phyloP scores from a whole-genome alignment of 2,113 vertebrate species.

The Coracopsis vasa region DNA sequence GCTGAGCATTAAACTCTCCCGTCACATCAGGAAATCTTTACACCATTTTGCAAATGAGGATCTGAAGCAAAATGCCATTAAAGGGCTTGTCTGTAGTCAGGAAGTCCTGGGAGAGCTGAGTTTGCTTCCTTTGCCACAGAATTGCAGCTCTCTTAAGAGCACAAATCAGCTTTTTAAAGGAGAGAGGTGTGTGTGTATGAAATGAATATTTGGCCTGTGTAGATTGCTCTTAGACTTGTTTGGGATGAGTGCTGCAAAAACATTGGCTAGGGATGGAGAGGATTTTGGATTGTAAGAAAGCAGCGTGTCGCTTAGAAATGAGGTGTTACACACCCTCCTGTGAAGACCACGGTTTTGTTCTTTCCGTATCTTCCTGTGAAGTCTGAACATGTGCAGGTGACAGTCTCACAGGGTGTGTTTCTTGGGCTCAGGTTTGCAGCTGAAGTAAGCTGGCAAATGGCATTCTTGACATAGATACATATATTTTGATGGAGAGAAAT shows the following conservation, averaged over 20 bases:
- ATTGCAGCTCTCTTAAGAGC: background rate
- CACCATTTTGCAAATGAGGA: background rate
- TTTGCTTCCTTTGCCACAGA: background rate
- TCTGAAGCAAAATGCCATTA: background rate
- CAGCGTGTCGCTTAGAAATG: accelerated
- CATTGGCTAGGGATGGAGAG: background rate
- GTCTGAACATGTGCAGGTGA: background rate
- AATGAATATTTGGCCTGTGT: background rate
- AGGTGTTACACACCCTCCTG: accelerated
- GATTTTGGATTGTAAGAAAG: background rate
- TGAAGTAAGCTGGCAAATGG: background rate
- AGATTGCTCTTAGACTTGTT: background rate
- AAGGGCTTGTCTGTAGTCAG: background rate
- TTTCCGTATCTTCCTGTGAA: accelerated
- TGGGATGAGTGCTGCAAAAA: background rate
- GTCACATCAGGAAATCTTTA: background rate
- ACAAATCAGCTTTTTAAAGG: background rate
- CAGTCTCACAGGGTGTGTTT: background rate
- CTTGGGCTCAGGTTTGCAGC: background rate
- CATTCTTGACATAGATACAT: background rate
- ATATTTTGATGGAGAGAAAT: background rate
- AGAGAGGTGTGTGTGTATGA: background rate
- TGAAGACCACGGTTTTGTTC: background rate
- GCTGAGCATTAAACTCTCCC: background rate
- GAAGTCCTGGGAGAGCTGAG: background rate